Evolutionary conservation across 1,140 invertebrate species (phyloP), one percentile per base, ranked within the genome.

Genomic region (Drosophila bipectinata): DNA sequence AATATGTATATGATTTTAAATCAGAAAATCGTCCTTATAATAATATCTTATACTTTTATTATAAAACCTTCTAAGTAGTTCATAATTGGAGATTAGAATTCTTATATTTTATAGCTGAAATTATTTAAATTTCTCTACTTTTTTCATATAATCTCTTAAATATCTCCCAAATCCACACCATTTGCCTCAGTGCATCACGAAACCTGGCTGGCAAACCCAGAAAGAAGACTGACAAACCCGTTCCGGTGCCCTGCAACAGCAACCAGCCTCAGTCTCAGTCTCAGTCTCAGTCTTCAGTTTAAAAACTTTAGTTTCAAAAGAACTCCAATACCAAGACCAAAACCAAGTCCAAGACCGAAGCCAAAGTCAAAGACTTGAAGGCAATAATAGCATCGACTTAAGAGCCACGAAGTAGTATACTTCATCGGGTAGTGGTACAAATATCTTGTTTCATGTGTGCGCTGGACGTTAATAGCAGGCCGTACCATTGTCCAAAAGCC

Each of bases 361-460:
- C 18, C 18, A 18, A 18, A 39, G 47, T 34, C 47, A 37, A 34
- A 52, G 61, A 28, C 45, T 59, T 53, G 47, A 32, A 15, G 63
- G 72, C 79, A 76, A 76, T 79, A 83, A 83, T 84, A 84, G 82
- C 80, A 73, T 60, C 58, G 68, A 60, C 58, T 62, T 63, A 55
- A 73, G 67, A 59, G 66, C 56, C 53, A 75, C 52, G 73, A 61
- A 68, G 72, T 60, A 55, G 77, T 77, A 77, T 83, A 84, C 62
- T 75, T 79, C 78, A 77, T 80, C 62, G 72, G 84, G 68, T 67
- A 68, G 72, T 79, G 84, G 64, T 82, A 90, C 88, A 84, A 90
- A 90, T 90, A 90, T 90, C 88, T 90, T 90, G 88, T 90, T 90
- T 90, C 88, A 90, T 90, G 79, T 88, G 88, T 84, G 79, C 85